These are phyloP conservation scores for Mustelus asterias DNA, from an alignment of 2,113 vertebrate species.

Conservation along the genomic window DNA sequence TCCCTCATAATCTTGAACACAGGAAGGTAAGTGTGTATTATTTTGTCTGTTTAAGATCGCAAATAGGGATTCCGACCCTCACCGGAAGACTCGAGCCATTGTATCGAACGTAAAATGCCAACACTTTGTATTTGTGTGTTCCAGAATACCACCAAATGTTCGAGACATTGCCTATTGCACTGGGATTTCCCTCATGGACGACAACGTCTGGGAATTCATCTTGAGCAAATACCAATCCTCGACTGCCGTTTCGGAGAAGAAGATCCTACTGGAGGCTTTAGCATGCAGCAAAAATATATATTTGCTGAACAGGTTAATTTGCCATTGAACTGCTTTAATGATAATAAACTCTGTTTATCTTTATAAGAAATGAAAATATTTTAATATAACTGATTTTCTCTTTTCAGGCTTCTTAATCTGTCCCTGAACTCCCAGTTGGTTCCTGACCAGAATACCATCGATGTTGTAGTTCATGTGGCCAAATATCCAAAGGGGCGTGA, in stretches of 20 bases:
- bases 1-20: no score
- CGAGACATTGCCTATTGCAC: constrained; percentile 97
- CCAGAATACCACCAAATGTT: constrained; percentile 89
- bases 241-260: constrained; percentile 85
- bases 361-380: background rate
- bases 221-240: constrained; percentile 99
- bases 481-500: constrained; percentile 88
- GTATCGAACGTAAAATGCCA: background rate
- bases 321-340: background rate
- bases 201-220: constrained; percentile 98
- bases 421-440: constrained; percentile 91
- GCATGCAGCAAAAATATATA: constrained; percentile 91
- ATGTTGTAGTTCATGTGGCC: constrained; percentile 91
- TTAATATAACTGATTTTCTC: background rate
- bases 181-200: constrained; percentile 91
- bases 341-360: no score
- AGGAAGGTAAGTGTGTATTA: no score
- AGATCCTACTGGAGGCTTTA: constrained; percentile 89
- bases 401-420: constrained; percentile 79
- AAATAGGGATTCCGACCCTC: no score
- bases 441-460: constrained; percentile 90
- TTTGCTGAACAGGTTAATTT: constrained; percentile 77
- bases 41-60: no score
- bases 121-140: constrained; percentile 18
- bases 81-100: no score